A percentile compares a stretch with the other conserved stretches of the same genome.
Evolutionary conservation across 2,113 vertebrate species (phyloP).

Genomic region (Choloepus hoffmanni): DNA sequence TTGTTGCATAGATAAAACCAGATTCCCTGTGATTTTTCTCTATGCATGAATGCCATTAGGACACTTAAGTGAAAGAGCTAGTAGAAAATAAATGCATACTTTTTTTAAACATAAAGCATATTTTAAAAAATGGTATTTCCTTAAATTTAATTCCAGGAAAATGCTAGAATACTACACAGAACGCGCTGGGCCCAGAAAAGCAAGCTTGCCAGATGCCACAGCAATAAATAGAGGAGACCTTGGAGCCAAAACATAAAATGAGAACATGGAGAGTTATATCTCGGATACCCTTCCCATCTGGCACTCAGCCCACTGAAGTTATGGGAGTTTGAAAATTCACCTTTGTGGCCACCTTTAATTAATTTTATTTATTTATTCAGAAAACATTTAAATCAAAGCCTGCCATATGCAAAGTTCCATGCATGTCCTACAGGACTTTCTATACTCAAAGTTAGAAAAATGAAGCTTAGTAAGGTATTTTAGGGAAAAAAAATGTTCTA

Average conservation of each 20-base stretch:
- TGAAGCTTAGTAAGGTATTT: not conserved
- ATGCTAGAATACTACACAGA: conserved; percentile 52
- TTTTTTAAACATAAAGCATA: conserved; percentile 69
- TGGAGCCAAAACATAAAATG: not conserved
- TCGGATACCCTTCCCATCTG: conserved; percentile 19
- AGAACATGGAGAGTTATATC: not conserved
- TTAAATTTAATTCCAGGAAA: conserved; percentile 77
- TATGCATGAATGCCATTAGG: conserved; percentile 2
- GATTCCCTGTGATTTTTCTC: not conserved
- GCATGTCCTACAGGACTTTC: not conserved
- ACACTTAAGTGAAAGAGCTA: conserved; percentile 45
- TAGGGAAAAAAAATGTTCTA: not conserved
- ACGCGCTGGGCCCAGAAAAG: conserved; percentile 53
- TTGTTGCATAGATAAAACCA: not conserved
- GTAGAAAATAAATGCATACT: conserved; percentile 38
- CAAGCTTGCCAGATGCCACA: conserved; percentile 64
- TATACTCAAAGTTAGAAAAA: not conserved
- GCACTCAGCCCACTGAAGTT: not conserved
- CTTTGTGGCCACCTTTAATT: conserved; percentile 61
- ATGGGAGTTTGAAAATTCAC: not conserved
- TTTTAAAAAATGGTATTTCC: conserved; percentile 79
- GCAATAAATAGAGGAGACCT: conserved; percentile 54
- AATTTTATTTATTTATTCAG: conserved; percentile 56
- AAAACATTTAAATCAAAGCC: conserved; percentile 47
- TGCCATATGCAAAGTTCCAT: not conserved